A percentile compares a stretch with the other conserved stretches of the same genome.
Evolutionary conservation across 2,113 vertebrate genomes (phyloP).

Genomic region (Leucoraja erinaceus): DNA sequence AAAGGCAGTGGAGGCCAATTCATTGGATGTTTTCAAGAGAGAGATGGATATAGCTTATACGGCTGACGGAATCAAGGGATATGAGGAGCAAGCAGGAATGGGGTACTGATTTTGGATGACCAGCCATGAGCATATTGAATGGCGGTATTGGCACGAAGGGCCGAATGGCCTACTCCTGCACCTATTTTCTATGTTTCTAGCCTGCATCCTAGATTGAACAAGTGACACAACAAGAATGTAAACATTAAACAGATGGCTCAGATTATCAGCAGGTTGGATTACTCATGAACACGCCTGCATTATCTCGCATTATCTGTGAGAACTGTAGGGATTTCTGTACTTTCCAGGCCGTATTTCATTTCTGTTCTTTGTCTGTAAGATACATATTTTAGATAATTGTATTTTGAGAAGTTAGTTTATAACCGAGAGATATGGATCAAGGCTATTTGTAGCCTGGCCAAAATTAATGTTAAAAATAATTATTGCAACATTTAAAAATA

Average conservation of each 20-base stretch:
- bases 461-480: background rate
- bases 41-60: too few relatives aligned
- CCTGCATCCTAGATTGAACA: constrained; percentile 18
- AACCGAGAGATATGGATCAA: background rate
- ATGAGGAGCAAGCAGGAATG: too few relatives aligned
- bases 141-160: too few relatives aligned
- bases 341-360: background rate
- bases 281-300: background rate
- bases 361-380: background rate
- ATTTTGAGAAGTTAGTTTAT: constrained; percentile 11
- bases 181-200: too few relatives aligned
- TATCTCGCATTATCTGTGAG: background rate
- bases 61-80: too few relatives aligned
- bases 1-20: too few relatives aligned
- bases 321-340: constrained; percentile 2
- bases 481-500: background rate
- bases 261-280: constrained; percentile 20
- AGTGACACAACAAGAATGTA: background rate
- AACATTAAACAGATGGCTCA: constrained; percentile 20
- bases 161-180: too few relatives aligned
- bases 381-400: constrained; percentile 18
- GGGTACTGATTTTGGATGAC: too few relatives aligned
- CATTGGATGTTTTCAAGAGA: too few relatives aligned
- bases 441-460: background rate
- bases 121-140: too few relatives aligned